A percentile compares a stretch with the other conserved stretches of the same genome.
These are phyloP conservation scores for Sarcoramphus papa DNA, from an alignment of 2,797 vertebrate species.

Conservation along the genomic window DNA sequence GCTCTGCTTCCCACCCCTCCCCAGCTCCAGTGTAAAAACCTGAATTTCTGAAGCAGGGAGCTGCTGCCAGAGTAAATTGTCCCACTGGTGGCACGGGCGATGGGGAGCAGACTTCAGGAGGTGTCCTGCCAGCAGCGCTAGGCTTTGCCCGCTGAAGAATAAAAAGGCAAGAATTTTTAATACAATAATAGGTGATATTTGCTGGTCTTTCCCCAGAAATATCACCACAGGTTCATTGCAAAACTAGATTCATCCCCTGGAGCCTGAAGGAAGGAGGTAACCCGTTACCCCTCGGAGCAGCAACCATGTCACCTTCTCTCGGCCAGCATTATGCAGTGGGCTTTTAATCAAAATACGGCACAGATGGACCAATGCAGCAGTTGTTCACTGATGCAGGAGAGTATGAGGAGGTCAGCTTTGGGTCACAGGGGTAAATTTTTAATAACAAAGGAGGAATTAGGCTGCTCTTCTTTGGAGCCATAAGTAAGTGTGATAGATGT, in stretches of 20 bases:
- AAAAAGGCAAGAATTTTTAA: not conserved
- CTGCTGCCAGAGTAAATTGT: not conserved
- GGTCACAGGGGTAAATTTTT: not conserved
- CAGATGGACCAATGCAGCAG: not conserved
- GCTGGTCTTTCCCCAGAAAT: not conserved
- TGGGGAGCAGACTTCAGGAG: not conserved
- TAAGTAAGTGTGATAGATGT: not conserved
- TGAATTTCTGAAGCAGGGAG: not conserved
- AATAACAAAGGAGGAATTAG: not conserved
- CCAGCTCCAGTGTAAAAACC: not conserved
- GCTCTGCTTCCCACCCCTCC: not conserved
- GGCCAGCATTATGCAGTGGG: not conserved
- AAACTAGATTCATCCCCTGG: not conserved
- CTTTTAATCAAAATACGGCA: not conserved
- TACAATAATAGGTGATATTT: not conserved
- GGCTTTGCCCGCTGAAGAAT: not conserved
- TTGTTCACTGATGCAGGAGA: not conserved
- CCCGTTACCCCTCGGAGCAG: not conserved
- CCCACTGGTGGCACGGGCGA: not conserved
- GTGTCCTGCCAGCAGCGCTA: not conserved
- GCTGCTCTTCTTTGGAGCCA: not conserved
- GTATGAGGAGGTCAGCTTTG: not conserved
- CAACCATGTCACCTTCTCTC: fast-evolving
- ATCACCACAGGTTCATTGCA: not conserved
- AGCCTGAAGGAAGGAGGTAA: not conserved